Percentiles rank a stretch among this genome's conserved stretches.
Evolutionary conservation across 2,888 invertebrate species (phyloP).

Genomic region (Polydrusus cervinus): DNA sequence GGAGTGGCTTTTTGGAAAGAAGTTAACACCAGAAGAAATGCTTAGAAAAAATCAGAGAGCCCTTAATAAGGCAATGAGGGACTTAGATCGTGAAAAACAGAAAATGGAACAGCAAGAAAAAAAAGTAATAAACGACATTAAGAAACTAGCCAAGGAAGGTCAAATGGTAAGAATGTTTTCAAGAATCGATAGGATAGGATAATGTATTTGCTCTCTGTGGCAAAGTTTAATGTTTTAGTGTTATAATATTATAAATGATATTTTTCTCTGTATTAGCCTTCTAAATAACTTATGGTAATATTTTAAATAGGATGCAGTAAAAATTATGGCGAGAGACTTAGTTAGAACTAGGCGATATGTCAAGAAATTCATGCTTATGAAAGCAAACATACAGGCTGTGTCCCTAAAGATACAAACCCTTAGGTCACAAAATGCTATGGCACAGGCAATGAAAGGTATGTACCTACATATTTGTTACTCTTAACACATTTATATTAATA

Average conservation of each 20-base stretch:
- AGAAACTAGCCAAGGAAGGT: conserved; percentile 98
- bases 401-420: conserved; percentile 98
- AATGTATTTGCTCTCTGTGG: too few relatives aligned
- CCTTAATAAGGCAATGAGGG: conserved; percentile 97
- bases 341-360: conserved; percentile 96
- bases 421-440: conserved; percentile 99
- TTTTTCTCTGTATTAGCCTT: too few relatives aligned
- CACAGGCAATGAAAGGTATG: conserved; percentile 94
- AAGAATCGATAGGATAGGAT: too few relatives aligned
- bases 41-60: conserved; percentile 98
- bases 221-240: too few relatives aligned
- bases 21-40: conserved; percentile 98
- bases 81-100: conserved; percentile 91
- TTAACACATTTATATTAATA: too few relatives aligned
- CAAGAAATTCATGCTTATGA: conserved; percentile 99
- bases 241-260: too few relatives aligned
- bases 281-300: not conserved
- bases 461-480: too few relatives aligned
- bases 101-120: conserved; percentile 99
- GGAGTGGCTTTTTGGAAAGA: conserved; percentile 98
- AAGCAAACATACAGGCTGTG: conserved; percentile 98
- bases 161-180: conserved; percentile 86
- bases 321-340: conserved; percentile 99
- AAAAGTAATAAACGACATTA: conserved; percentile 97
- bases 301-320: conserved; percentile 91